Percentiles rank a stretch among this genome's conserved stretches.
Evolutionary conservation across 2,797 vertebrate genomes (phyloP).

Genomic region (Moxostoma hubbsi): DNA sequence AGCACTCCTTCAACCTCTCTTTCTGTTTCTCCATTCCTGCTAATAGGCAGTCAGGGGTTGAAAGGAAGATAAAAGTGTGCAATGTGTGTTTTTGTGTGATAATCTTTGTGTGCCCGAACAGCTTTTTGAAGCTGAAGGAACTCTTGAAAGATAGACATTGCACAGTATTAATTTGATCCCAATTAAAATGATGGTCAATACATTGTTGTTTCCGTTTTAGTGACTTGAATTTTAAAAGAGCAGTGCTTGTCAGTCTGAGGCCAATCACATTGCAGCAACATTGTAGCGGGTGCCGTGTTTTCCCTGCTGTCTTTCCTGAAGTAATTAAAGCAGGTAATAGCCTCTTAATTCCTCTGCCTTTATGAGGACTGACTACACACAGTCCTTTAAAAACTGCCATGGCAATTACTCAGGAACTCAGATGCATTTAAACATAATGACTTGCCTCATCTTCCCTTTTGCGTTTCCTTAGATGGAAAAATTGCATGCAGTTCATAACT

Average conservation of each 20-base stretch:
- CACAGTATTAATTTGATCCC: constrained; percentile 43
- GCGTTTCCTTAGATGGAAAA: constrained; percentile 7
- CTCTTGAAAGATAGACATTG: constrained; percentile 27
- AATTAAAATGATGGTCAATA: constrained; percentile 56
- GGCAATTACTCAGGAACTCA: constrained; percentile 38
- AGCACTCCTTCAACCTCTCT: constrained; percentile 33
- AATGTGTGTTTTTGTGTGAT: constrained; percentile 32
- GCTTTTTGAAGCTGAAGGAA: constrained; percentile 1
- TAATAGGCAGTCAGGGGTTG: constrained; percentile 39
- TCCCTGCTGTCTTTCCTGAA: constrained; percentile 45
- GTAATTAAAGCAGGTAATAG: constrained; percentile 50
- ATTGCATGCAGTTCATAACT: neutral
- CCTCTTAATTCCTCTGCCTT: constrained; percentile 27
- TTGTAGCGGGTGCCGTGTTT: constrained; percentile 44
- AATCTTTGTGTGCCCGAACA: neutral
- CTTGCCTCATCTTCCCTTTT: constrained; percentile 12
- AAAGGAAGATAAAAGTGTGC: constrained; percentile 44
- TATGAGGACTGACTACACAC: constrained; percentile 37
- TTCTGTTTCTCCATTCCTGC: constrained; percentile 1
- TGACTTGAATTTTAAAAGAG: constrained; percentile 44
- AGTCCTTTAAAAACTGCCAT: constrained; percentile 15
- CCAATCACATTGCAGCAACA: constrained; percentile 32
- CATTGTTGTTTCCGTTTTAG: constrained; percentile 36
- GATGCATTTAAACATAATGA: constrained; percentile 47
- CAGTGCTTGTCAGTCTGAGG: neutral